Base-by-base conservation (phyloP, 2,113 vertebrate species). In the Anoura caudifer region DNA sequence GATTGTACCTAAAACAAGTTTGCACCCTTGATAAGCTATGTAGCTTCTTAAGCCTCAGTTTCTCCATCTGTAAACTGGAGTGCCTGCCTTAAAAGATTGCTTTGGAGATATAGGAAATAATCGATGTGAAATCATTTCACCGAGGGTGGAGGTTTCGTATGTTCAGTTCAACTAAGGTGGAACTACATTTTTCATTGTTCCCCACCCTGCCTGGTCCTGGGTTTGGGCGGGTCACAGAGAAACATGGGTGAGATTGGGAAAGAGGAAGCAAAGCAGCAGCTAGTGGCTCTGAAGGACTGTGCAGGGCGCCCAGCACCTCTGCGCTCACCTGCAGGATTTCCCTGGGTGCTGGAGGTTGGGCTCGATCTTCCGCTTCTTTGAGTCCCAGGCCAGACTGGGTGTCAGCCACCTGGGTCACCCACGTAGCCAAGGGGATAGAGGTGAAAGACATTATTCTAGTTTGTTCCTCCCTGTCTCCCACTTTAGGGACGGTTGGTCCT, bases 311-410 rank as follows among this genome's bases (percentile, higher is more conserved):
- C 22, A 31, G 22, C 26, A n/a, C 28, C 2, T 1, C 31, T 19
- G 69, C 0, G 52, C 19, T 16, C 2, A 31, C 31, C 9, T 7
- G 6, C 1, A 1, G 9, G 10, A 28, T 16, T 0, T 0, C 75
- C n/a, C 56, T 28, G 36, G 24, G 10, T 31, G 8, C 3, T 11
- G 5, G 0, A 56, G n/a, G 13, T 7, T 81, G 24, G 73, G 63
- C 24, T 73, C 5, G 0, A 20, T 52, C 9, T 65, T 85, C 72
- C 28, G 3, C 24, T 91, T 93, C 43, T 88, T 63, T 65, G n/a
- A 86, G 41, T 59, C 50, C 69, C 9, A 17, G 13, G 31, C 24
- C 24, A 50, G 28, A 91, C 31, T 4, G 2, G 6, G 0, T n/a
- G 4, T 28, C 70, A 67, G 56, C 36, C 31, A 28, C 41, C 69